Base-by-base conservation (phyloP, 1,140 invertebrate genomes). In the Pseudomyrmex dendroicus region DNA sequence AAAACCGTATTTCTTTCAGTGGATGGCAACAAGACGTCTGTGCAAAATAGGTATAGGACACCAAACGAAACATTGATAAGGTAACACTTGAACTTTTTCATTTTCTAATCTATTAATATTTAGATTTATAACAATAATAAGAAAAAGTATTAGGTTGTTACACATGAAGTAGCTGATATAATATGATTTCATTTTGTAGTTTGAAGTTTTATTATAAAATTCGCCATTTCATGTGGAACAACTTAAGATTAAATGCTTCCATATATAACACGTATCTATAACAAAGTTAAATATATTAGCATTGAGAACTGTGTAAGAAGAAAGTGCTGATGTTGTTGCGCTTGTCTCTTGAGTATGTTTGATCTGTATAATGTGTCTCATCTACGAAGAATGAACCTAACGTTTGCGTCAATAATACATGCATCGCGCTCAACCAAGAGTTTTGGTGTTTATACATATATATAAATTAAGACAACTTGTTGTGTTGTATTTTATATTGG, bases 21-120 rank as follows among this genome's bases (percentile, higher is more conserved):
- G 74, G 96, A 96, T 90, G 95, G 95, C 62, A 96, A 94, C 83
- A 96, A 95, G 92, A 92, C 93, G 17, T 91, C 92, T 82, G 91
- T 95, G 62, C 94, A 96, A 87, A 95, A 95, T 84, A 93, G 95
- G 85, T 96, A 97, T 84, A 96, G 96, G 90, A 95, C 95, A 44
- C 96, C 96, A 56, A 97, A 97, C 92, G 96, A 97, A 84, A 96
- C 95, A 89, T 92, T 97, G 66, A 95, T 96, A 90, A 96, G 96
- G 96, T 96, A 92, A 91, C 17, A 59, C 74, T 85, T 4, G 48
- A 61, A 25, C 70, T 56, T 83, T 64, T 10, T 85, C 44, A 76
- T 54, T 22, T 61, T 68, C 17, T 62, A 59, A 72, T 80, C n/a
- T 25, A 59, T 70, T 66, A 63, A 67, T 62, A 61, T 80, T 48